phyloP scores from a whole-genome alignment of 2,888 invertebrate species.

The Troides helena region DNA sequence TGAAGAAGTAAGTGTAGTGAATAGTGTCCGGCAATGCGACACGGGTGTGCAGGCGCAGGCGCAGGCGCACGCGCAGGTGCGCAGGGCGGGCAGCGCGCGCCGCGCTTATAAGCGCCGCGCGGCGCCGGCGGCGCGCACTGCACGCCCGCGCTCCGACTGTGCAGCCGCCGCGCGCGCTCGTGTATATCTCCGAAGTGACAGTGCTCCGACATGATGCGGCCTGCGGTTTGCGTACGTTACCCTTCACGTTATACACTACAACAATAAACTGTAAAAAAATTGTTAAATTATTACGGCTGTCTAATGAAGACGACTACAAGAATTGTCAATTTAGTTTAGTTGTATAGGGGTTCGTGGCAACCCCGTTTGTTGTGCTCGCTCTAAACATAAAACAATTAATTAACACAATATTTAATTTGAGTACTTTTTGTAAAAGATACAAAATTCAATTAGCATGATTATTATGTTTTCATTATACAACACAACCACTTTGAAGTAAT shows the following conservation, averaged over 20 bases:
- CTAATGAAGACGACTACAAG: too few relatives aligned
- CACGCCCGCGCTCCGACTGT: slow-evolving; percentile 10
- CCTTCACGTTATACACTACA: too few relatives aligned
- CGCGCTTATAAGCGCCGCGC: not conserved
- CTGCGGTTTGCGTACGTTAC: slow-evolving; percentile 38
- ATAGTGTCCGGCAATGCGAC: too few relatives aligned
- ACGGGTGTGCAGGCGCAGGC: not conserved
- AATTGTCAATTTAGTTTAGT: not conserved
- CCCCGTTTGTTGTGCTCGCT: not conserved
- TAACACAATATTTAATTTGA: not conserved
- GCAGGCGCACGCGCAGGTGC: not conserved
- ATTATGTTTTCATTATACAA: too few relatives aligned
- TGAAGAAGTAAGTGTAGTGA: too few relatives aligned
- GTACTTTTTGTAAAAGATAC: too few relatives aligned
- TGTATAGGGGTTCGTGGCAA: not conserved
- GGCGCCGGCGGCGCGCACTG: too few relatives aligned
- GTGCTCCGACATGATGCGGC: slow-evolving; percentile 40
- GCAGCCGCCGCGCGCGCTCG: not conserved
- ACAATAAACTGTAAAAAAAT: too few relatives aligned
- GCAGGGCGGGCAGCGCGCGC: not conserved
- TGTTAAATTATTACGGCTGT: too few relatives aligned
- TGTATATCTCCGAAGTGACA: slow-evolving; percentile 25
- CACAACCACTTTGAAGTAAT: too few relatives aligned
- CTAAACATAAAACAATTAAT: not conserved
- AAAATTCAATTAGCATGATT: too few relatives aligned